Conservation (phyloP, 2,797 vertebrate species). For the Semaprochilodus insignis region DNA sequence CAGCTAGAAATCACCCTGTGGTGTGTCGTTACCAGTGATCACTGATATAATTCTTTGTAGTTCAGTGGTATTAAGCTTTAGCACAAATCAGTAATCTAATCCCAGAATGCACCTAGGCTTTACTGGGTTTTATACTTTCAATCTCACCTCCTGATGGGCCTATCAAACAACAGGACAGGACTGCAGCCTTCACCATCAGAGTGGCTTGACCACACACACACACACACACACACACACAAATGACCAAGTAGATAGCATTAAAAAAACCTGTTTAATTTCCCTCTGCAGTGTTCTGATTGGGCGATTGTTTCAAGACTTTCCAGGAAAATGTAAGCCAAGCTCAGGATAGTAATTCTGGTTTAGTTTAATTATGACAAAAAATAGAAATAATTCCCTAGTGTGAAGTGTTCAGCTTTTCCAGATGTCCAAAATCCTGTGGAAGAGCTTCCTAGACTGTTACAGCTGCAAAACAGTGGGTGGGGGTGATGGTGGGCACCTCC, state of each 20-base stretch:
- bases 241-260: not conserved
- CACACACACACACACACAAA: conserved; percentile 16
- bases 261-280: not conserved
- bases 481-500: no score
- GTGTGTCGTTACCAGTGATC: not conserved
- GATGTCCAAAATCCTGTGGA: no score
- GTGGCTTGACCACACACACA: conserved; percentile 2
- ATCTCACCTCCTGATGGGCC: conserved; percentile 25
- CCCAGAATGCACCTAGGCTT: not conserved
- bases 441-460: no score
- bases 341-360: no score
- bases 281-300: no score
- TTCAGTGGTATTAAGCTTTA: not conserved
- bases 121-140: conserved; percentile 4
- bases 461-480: no score
- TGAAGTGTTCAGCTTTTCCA: no score
- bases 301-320: no score
- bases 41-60: not conserved
- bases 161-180: conserved; percentile 28
- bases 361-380: no score
- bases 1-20: not conserved
- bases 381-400: no score
- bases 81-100: not conserved
- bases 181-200: conserved; percentile 22
- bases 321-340: no score